These are phyloP conservation scores for Scartelaos histophorus DNA, from an alignment of 2,113 vertebrate genomes.

Conservation along the genomic window DNA sequence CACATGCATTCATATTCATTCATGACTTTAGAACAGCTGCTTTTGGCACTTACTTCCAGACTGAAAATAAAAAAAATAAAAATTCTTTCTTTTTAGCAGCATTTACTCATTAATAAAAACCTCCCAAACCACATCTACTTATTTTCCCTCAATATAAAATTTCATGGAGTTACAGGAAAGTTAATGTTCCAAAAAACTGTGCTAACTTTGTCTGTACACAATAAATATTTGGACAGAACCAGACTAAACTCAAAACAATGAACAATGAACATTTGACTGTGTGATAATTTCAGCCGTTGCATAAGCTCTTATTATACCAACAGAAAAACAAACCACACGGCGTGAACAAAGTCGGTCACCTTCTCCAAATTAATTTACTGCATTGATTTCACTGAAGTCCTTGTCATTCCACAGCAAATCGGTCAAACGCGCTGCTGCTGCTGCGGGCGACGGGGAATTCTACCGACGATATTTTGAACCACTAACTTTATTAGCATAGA, in stretches of 20 bases:
- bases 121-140: too few species aligned
- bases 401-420: constrained; percentile 38
- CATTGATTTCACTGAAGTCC: constrained; percentile 61
- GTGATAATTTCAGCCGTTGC: constrained; percentile 25
- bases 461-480: constrained; percentile 44
- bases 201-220: too few species aligned
- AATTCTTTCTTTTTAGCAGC: too few species aligned
- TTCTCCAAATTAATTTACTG: constrained; percentile 57
- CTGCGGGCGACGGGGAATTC: constrained; percentile 17
- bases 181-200: too few species aligned
- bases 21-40: too few species aligned
- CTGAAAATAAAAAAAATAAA: too few species aligned
- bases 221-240: background rate
- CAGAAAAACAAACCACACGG: constrained; percentile 20
- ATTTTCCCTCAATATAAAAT: too few species aligned
- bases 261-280: constrained; percentile 11
- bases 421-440: constrained; percentile 49
- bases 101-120: too few species aligned
- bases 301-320: constrained; percentile 13
- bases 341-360: constrained; percentile 42
- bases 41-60: too few species aligned
- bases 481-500: constrained; percentile 33
- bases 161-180: too few species aligned
- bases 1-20: too few species aligned
- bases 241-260: constrained; percentile 7